A percentile compares a stretch with the other conserved stretches of the same genome.
Evolutionary conservation across 1,140 invertebrate genomes (phyloP).

Genomic region (Stegodyphus mimosarum): DNA sequence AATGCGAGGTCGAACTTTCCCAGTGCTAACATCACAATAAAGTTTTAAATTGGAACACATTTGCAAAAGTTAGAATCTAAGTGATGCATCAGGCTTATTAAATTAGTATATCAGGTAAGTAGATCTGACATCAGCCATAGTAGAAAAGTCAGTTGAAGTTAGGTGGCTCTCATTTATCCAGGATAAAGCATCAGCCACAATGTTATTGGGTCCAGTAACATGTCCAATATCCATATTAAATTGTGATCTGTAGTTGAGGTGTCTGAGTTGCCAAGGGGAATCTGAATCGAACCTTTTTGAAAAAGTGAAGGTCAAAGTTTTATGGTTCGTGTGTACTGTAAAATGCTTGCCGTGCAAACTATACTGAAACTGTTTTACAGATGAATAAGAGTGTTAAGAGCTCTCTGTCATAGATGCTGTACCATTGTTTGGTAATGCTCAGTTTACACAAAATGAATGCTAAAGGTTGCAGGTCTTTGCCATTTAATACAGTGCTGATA

Average conservation of each 20-base stretch:
- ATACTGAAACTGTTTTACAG: conserved; percentile 64
- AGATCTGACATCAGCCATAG: not conserved
- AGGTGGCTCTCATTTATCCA: not conserved
- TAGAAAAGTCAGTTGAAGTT: not conserved
- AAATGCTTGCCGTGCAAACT: conserved; percentile 62
- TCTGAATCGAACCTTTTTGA: conserved; percentile 28
- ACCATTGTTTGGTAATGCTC: not conserved
- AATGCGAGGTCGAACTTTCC: not conserved
- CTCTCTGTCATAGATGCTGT: too few species aligned
- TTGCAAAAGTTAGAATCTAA: not conserved
- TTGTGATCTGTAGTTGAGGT: conserved; percentile 67
- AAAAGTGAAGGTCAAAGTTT: conserved; percentile 63
- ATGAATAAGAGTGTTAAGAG: conserved; percentile 56
- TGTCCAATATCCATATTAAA: conserved; percentile 66
- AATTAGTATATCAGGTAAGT: not conserved
- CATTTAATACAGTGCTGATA: too few species aligned
- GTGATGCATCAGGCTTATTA: not conserved
- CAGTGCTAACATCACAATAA: not conserved
- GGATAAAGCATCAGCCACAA: conserved; percentile 1
- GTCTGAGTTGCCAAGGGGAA: conserved; percentile 30
- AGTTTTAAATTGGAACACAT: not conserved
- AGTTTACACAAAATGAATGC: conserved; percentile 51
- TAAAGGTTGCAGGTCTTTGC: too few species aligned
- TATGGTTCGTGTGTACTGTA: conserved; percentile 62
- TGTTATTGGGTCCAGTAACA: conserved; percentile 66